Conservation (phyloP, 2,113 vertebrate genomes). For the Rhabdornis inornatus region DNA sequence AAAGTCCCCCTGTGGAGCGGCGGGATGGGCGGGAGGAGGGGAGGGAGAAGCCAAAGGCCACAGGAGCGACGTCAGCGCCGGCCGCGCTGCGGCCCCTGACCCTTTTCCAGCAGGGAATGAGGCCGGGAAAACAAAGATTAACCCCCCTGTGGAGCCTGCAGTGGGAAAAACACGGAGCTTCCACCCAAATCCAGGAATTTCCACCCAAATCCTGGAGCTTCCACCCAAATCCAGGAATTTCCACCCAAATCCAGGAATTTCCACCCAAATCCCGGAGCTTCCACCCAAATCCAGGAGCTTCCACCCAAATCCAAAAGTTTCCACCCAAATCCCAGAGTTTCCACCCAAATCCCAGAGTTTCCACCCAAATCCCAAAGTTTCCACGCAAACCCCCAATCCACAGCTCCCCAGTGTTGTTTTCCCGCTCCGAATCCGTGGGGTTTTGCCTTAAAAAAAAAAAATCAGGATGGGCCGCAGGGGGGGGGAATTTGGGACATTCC, state of each 20-base stretch:
- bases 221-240: too few species aligned
- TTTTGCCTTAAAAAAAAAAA: neutral
- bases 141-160: neutral
- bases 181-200: neutral
- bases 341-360: neutral
- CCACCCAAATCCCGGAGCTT: neutral
- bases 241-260: neutral
- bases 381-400: neutral
- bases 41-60: neutral
- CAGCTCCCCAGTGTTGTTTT: neutral
- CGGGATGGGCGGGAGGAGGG: neutral
- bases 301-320: too few species aligned
- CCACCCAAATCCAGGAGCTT: neutral
- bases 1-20: neutral
- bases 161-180: neutral
- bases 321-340: neutral
- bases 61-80: neutral
- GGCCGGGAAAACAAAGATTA: conserved; percentile 2
- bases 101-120: neutral
- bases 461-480: rapidly evolving
- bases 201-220: too few species aligned
- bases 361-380: neutral
- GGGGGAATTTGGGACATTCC: neutral
- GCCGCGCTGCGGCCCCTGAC: neutral
- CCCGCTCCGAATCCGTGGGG: rapidly evolving